A percentile compares a stretch with the other conserved stretches of the same genome.
phyloP scores from a whole-genome alignment of 1,140 invertebrate species.

The Archivesica marissinica region DNA sequence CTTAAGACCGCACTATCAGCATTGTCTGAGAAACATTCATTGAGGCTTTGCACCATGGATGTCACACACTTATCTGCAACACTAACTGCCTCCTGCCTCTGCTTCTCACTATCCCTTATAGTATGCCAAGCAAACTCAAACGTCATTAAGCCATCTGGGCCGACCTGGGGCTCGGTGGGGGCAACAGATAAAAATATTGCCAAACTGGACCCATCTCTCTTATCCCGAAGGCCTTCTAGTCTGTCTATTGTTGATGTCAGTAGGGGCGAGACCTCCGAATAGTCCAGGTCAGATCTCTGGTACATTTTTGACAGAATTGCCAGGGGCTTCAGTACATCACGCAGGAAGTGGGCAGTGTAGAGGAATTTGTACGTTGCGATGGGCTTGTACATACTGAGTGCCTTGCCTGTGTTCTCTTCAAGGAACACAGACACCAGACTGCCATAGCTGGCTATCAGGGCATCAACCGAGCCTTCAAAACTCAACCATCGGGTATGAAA shows the following conservation, averaged over 20 bases:
- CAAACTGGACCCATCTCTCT: constrained; percentile 15
- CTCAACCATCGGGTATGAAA: constrained; percentile 65
- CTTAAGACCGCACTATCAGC: constrained; percentile 1
- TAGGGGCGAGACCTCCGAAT: not conserved
- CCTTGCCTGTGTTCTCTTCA: constrained; percentile 33
- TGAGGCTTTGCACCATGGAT: not conserved
- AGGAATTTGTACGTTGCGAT: constrained; percentile 30
- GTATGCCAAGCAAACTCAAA: constrained; percentile 14
- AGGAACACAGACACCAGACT: constrained; percentile 17
- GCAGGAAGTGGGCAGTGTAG: constrained; percentile 26
- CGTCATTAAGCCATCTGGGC: constrained; percentile 22
- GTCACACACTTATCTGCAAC: constrained; percentile 10
- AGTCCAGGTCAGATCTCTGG: not conserved
- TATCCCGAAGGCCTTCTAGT: not conserved
- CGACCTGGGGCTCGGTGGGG: constrained; percentile 31
- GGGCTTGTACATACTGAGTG: constrained; percentile 25
- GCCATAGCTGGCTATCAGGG: constrained; percentile 47
- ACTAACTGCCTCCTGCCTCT: not conserved
- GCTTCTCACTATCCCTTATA: constrained; percentile 15
- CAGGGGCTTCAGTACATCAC: constrained; percentile 15
- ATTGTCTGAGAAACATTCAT: constrained; percentile 16
- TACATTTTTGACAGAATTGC: constrained; percentile 32
- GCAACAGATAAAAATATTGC: constrained; percentile 9
- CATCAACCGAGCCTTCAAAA: constrained; percentile 63
- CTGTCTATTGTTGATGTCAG: not conserved